Base-by-base conservation (phyloP, 2,888 invertebrate genomes). In the Rhagophthalmus giganteus region DNA sequence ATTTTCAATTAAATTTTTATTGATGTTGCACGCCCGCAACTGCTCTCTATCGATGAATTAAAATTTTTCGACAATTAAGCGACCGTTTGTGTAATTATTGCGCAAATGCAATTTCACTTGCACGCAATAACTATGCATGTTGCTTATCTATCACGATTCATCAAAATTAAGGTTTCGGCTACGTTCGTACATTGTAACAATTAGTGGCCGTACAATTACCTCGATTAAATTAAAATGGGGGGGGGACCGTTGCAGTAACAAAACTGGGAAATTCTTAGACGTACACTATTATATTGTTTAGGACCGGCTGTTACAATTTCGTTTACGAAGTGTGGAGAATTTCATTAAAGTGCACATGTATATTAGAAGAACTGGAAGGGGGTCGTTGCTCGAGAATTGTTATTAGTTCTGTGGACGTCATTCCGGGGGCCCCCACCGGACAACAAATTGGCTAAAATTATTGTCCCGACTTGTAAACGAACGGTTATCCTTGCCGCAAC, bases 391-490 rank as follows among this genome's bases (percentile, higher is more conserved):
- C 33, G 49, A 49, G 56, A 64, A 63, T 60, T 58, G 64, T 69
- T 70, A 68, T 70, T 70, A 69, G 68, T 70, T 68, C 63, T 66
- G 64, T 62, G 66, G n/a, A 65, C 65, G 67, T 61, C 57, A 66
- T 68, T 64, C 63, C 40, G 62, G 54, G 57, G 61, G 60, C 27
- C 25, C 28, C 38, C 28, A 26, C 34, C n/a, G 45, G 61, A 60
- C 63, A 62, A 66, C 67, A 70, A 70, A 70, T 70, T 70, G 65
- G 63, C 63, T 64, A 53, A 65, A 70, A 70, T 69, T 69, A 67
- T 66, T 61, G 59, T 58, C 48, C 32, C 33, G 52, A 44, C 48
- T 48, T 38, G 49, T 42, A 48, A 40, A 37, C 41, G 46, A 32
- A 58, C 59, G 39, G 37, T 14, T 31, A 37, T 37, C 37, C 37